phyloP scores from a whole-genome alignment of 2,797 vertebrate species.

The Loris lydekkerianus region DNA sequence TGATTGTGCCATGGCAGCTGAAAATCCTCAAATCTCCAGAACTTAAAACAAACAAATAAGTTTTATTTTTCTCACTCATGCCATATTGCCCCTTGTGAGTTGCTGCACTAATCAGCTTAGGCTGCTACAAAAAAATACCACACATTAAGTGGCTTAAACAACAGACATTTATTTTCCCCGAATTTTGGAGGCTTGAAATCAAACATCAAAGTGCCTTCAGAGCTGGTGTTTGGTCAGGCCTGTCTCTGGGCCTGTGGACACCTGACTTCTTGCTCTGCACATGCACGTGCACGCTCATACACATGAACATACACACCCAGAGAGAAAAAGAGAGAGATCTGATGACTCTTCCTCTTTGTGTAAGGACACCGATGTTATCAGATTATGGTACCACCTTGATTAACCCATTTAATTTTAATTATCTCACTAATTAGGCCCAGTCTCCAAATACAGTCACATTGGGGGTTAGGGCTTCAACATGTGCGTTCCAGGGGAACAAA shows the following conservation, averaged over 20 bases:
- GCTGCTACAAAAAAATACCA: background rate
- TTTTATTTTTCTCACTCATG: background rate
- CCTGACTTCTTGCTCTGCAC: no score
- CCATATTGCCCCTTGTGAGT: background rate
- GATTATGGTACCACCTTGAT: background rate
- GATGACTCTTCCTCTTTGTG: background rate
- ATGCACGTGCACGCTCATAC: no score
- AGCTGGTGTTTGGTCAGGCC: background rate
- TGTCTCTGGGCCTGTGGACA: background rate
- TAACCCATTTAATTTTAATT: slow-evolving; percentile 28
- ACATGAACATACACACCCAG: no score
- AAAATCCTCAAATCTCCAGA: background rate
- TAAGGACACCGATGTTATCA: background rate
- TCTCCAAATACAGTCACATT: background rate
- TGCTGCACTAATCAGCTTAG: background rate
- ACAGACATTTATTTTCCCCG: background rate
- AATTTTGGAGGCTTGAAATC: background rate
- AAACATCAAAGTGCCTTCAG: background rate
- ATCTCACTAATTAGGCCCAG: background rate
- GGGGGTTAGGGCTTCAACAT: background rate
- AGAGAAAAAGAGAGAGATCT: background rate
- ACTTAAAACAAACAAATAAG: background rate
- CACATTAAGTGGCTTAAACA: background rate
- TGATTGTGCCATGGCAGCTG: background rate
- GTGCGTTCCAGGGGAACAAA: background rate